These are phyloP conservation scores for Orchestia grillus DNA, from an alignment of 1,140 invertebrate genomes.

Conservation along the genomic window DNA sequence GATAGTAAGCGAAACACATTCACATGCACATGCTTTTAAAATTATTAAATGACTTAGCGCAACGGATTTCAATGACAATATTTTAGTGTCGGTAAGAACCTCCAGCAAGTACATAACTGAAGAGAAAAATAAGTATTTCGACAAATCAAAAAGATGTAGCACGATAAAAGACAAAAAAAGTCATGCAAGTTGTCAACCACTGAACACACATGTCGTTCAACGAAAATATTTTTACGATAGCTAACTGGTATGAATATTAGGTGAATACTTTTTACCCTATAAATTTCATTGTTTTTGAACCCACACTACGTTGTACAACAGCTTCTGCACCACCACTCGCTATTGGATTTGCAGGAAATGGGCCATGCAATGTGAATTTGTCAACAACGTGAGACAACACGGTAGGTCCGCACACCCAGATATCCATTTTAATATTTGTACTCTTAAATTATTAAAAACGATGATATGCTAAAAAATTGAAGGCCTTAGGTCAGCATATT, in stretches of 20 bases:
- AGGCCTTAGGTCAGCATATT: not conserved
- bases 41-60: too few species aligned
- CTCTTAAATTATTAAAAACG: not conserved
- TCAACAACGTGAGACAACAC: not conserved
- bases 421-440: not conserved
- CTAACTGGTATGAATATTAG: too few species aligned
- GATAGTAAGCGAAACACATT: too few species aligned
- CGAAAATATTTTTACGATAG: too few species aligned
- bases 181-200: not conserved
- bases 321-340: too few species aligned
- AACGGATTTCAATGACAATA: not conserved
- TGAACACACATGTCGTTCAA: too few species aligned
- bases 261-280: too few species aligned
- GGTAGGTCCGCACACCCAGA: not conserved
- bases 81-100: not conserved
- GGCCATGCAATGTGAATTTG: not conserved
- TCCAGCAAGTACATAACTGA: not conserved
- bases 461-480: not conserved
- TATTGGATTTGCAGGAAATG: not conserved
- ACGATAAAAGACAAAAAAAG: not conserved
- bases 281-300: too few species aligned
- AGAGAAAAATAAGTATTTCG: not conserved
- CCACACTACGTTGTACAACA: too few species aligned
- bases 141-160: not conserved
- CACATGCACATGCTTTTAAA: too few species aligned